phyloP scores from a whole-genome alignment of 2,797 vertebrate genomes.

The Rhynchotus rufescens region DNA sequence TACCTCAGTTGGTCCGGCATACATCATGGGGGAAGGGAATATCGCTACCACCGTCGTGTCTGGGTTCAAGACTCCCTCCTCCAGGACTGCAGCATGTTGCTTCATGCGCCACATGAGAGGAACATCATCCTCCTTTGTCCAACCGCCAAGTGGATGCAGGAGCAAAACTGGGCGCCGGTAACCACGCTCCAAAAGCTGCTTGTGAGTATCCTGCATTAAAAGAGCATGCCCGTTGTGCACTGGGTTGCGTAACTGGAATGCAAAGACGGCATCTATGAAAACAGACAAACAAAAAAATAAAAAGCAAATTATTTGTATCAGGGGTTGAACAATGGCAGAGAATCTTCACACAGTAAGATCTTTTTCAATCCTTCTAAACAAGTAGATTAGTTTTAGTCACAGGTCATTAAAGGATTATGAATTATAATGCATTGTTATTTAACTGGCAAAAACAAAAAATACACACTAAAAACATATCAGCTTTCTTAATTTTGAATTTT shows the following conservation, averaged over 20 bases:
- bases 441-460: background rate
- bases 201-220: slow-evolving; percentile 96
- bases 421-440: background rate
- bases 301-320: background rate
- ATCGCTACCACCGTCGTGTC: slow-evolving; percentile 94
- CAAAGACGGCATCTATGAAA: slow-evolving; percentile 92
- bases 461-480: background rate
- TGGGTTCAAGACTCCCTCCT: slow-evolving; percentile 90
- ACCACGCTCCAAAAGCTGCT: slow-evolving; percentile 90
- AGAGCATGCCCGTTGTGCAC: slow-evolving; percentile 97
- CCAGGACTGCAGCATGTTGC: slow-evolving; percentile 94
- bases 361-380: background rate
- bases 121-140: slow-evolving; percentile 98
- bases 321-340: background rate
- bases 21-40: slow-evolving; percentile 99
- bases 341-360: background rate
- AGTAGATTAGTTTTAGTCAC: background rate
- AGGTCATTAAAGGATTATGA: background rate
- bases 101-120: slow-evolving; percentile 95
- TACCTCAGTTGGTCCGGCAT: slow-evolving; percentile 98
- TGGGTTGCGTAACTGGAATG: slow-evolving; percentile 96
- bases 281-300: background rate
- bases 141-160: slow-evolving; percentile 94
- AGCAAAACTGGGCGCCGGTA: slow-evolving; percentile 93
- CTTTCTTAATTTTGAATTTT: background rate